Evolutionary conservation across 2,797 vertebrate species (phyloP).

Genomic region (Trichosurus vulpecula): DNA sequence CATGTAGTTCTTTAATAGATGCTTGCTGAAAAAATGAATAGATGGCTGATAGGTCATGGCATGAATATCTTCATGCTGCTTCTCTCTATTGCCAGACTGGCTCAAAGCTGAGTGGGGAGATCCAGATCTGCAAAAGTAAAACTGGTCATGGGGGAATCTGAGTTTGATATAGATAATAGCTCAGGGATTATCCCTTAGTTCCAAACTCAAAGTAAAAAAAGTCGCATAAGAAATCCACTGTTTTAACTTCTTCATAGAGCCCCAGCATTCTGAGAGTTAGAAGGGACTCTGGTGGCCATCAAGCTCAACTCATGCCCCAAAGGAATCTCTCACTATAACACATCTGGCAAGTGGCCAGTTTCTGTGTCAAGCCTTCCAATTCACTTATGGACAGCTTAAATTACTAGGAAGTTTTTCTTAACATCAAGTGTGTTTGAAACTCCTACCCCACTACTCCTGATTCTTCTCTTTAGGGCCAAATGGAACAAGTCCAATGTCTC

Average conservation of each 20-base stretch:
- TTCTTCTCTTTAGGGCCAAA: background rate
- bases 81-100: background rate
- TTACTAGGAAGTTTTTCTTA: background rate
- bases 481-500: background rate
- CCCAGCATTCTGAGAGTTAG: background rate
- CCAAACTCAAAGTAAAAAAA: background rate
- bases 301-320: background rate
- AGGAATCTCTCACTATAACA: background rate
- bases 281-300: background rate
- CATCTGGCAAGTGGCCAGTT: background rate
- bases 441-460: background rate
- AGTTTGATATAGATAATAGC: background rate
- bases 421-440: background rate
- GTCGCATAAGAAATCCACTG: background rate
- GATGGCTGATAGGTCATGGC: background rate
- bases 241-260: background rate
- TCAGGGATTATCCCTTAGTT: background rate
- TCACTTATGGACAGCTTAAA: background rate
- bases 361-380: background rate
- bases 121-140: background rate
- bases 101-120: background rate
- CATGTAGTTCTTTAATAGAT: background rate
- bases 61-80: background rate
- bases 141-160: slow-evolving; percentile 7
- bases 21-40: background rate